These are phyloP conservation scores for Helicoverpa armigera DNA, from an alignment of 1,140 invertebrate genomes.

Conservation along the genomic window DNA sequence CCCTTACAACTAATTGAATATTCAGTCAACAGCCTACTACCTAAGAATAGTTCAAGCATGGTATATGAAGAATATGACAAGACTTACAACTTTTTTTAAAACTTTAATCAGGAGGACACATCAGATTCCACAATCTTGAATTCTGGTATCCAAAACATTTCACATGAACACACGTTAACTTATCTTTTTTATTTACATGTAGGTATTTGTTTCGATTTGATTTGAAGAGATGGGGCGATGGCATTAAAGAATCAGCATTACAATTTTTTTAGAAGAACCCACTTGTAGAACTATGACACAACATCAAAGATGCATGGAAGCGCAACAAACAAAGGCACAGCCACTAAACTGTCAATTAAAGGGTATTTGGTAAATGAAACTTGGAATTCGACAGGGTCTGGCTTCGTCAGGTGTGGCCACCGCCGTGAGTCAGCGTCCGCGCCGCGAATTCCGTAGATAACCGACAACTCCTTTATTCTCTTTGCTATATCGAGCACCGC, in stretches of 20 bases:
- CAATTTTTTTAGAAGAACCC: neutral
- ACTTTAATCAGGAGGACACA: no score
- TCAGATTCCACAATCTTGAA: no score
- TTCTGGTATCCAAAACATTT: no score
- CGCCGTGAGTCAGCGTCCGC: constrained; percentile 74
- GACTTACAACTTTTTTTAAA: no score
- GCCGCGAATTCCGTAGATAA: constrained; percentile 83
- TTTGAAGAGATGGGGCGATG: no score
- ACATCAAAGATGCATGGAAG: constrained; percentile 32
- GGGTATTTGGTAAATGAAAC: constrained; percentile 59
- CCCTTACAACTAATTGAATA: neutral
- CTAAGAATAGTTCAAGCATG: no score
- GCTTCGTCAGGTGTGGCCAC: constrained; percentile 81
- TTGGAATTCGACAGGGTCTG: constrained; percentile 75
- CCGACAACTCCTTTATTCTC: constrained; percentile 83
- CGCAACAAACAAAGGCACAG: constrained; percentile 36
- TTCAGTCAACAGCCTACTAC: no score
- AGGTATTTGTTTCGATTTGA: no score
- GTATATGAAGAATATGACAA: no score
- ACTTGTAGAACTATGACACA: neutral
- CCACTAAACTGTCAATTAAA: constrained; percentile 49
- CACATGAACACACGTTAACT: no score
- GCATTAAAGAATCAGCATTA: no score
- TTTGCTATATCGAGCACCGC: constrained; percentile 61
- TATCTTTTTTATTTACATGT: no score